Conservation (phyloP, 2,797 vertebrate genomes). For the Oophaga sylvatica region DNA sequence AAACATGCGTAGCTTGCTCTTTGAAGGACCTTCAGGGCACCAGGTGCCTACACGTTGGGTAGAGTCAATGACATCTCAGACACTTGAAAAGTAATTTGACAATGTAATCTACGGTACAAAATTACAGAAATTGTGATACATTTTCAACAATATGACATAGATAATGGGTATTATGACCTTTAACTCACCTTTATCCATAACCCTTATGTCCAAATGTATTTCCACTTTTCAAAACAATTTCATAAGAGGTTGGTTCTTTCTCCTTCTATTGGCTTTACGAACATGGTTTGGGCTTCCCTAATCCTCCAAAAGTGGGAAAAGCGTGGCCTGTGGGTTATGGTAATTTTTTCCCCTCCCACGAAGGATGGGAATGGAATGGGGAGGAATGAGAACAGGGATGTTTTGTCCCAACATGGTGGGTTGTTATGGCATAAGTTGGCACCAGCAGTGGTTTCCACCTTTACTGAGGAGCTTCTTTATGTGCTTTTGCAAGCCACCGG, state of each 20-base stretch:
- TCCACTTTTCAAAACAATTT: background rate
- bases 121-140: conserved; percentile 29
- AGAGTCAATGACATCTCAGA: background rate
- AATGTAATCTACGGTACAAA: conserved; percentile 12
- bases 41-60: conserved; percentile 13
- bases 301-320: background rate
- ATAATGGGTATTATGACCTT: conserved; percentile 30
- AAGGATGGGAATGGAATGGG: no score
- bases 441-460: background rate
- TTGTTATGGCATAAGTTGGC: background rate
- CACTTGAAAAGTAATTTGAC: conserved; percentile 11
- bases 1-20: conserved; percentile 65
- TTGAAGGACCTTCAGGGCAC: conserved; percentile 60
- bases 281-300: background rate
- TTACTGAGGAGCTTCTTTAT: background rate
- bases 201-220: background rate
- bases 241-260: background rate
- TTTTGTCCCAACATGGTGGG: no score
- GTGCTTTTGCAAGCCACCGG: background rate
- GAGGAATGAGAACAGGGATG: no score
- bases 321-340: background rate
- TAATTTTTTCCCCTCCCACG: no score
- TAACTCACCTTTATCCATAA: background rate
- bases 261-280: background rate
- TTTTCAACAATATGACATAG: conserved; percentile 19